phyloP scores from a whole-genome alignment of 2,888 invertebrate genomes.

The Silvanus unidentatus region DNA sequence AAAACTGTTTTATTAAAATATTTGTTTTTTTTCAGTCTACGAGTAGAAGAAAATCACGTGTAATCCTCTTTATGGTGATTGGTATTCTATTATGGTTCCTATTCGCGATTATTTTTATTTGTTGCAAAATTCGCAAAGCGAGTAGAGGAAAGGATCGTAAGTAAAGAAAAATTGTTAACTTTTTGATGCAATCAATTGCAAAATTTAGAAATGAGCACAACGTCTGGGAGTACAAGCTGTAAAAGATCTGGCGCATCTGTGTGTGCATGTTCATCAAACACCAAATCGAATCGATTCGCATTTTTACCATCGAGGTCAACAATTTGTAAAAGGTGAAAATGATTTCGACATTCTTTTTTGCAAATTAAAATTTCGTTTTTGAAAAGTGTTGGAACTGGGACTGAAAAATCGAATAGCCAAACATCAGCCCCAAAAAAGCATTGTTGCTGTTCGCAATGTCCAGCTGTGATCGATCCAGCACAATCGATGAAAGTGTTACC shows the following conservation, averaged over 20 bases:
- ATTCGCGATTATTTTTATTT: constrained; percentile 39
- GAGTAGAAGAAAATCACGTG: constrained; percentile 16
- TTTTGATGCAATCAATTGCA: too few relatives aligned
- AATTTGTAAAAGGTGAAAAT: too few relatives aligned
- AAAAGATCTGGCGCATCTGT: too few relatives aligned
- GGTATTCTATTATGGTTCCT: constrained; percentile 43
- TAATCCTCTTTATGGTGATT: constrained; percentile 32
- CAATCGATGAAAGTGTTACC: constrained; percentile 28
- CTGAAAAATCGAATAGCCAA: too few relatives aligned
- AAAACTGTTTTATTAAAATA: neutral
- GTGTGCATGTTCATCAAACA: too few relatives aligned
- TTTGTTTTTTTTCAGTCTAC: constrained; percentile 9
- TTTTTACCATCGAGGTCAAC: neutral
- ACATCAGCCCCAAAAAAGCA: too few relatives aligned
- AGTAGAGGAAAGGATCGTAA: constrained; percentile 2
- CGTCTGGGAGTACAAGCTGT: neutral
- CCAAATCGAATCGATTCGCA: too few relatives aligned
- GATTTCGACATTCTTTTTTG: too few relatives aligned
- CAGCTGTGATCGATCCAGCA: constrained; percentile 24
- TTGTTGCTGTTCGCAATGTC: constrained; percentile 11
- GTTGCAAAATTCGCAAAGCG: constrained; percentile 31
- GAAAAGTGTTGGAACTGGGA: too few relatives aligned
- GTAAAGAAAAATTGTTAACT: too few relatives aligned
- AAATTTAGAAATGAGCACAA: too few relatives aligned
- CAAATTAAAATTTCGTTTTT: too few relatives aligned